Percentiles rank a stretch among this genome's conserved stretches.
Conservation (phyloP, 2,113 vertebrate genomes). For the Sinosuthora webbiana region DNA sequence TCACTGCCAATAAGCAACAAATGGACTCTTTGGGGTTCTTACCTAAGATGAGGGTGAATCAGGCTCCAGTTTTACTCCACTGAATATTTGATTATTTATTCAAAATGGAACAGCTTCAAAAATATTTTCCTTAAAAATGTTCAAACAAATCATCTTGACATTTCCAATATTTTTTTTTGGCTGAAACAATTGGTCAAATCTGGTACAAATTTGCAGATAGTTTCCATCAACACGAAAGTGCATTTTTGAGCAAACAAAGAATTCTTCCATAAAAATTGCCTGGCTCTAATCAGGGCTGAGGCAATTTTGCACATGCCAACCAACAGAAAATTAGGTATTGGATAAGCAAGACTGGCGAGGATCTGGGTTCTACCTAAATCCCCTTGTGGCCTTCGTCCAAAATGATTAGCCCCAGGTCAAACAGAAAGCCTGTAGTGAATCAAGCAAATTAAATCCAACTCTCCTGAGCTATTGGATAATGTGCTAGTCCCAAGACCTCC, state of each 20-base stretch:
- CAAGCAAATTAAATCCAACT: constrained; percentile 61
- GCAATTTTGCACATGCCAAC: constrained; percentile 60
- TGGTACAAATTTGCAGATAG: constrained; percentile 68
- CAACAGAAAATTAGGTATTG: constrained; percentile 58
- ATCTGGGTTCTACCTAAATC: constrained; percentile 55
- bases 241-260: constrained; percentile 62
- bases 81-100: constrained; percentile 51
- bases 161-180: constrained; percentile 51
- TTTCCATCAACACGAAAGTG: constrained; percentile 62
- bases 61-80: constrained; percentile 3
- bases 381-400: constrained; percentile 43
- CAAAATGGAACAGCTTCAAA: constrained; percentile 60
- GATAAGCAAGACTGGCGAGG: constrained; percentile 18
- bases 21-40: not conserved
- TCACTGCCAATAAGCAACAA: not conserved
- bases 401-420: constrained; percentile 55
- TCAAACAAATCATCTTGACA: constrained; percentile 65
- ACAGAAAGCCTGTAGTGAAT: constrained; percentile 51
- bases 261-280: constrained; percentile 63
- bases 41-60: not conserved
- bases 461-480: constrained; percentile 13
- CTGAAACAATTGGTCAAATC: constrained; percentile 61
- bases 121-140: constrained; percentile 59
- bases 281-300: constrained; percentile 56
- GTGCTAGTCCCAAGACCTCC: constrained; percentile 18